Evolutionary conservation across 2,888 invertebrate species (phyloP).

Genomic region (Camptogramma bilineatum): DNA sequence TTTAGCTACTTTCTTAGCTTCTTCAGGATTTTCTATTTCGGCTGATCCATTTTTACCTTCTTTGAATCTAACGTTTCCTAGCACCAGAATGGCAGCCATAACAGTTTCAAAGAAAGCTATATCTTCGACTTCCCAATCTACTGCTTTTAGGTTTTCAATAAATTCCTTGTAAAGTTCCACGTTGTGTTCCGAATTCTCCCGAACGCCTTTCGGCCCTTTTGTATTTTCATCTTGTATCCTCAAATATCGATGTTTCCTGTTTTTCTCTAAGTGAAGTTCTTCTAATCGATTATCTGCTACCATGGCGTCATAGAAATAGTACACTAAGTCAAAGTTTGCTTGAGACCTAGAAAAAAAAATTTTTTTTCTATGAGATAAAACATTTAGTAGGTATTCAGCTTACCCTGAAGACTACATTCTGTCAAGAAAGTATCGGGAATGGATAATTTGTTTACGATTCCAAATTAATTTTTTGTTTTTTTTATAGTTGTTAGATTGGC

Average conservation of each 20-base stretch:
- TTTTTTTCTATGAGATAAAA: slow-evolving; percentile 1
- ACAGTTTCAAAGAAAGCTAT: slow-evolving; percentile 89
- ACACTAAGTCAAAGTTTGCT: slow-evolving; percentile 95
- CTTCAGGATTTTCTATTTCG: slow-evolving; percentile 90
- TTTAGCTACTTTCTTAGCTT: slow-evolving; percentile 89
- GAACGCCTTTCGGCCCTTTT: slow-evolving; percentile 85
- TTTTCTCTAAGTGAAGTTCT: slow-evolving; percentile 88
- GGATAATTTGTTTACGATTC: too few species aligned
- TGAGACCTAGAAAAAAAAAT: slow-evolving; percentile 86
- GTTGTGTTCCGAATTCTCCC: slow-evolving; percentile 88
- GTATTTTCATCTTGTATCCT: slow-evolving; percentile 86
- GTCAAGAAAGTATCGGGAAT: too few species aligned
- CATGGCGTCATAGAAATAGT: slow-evolving; percentile 95
- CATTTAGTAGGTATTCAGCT: too few species aligned
- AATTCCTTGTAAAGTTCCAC: slow-evolving; percentile 87
- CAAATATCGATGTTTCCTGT: slow-evolving; percentile 90
- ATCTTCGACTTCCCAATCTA: slow-evolving; percentile 91
- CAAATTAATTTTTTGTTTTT: too few species aligned
- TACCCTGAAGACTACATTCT: too few species aligned
- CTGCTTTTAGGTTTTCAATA: slow-evolving; percentile 85
- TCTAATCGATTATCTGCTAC: slow-evolving; percentile 88
- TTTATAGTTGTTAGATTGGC: too few species aligned
- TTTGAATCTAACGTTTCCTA: slow-evolving; percentile 92
- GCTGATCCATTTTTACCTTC: slow-evolving; percentile 88
- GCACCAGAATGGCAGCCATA: slow-evolving; percentile 90